A percentile compares a stretch with the other conserved stretches of the same genome.
Conservation (phyloP, 2,113 vertebrate species). For the Dipodomys ordii region DNA sequence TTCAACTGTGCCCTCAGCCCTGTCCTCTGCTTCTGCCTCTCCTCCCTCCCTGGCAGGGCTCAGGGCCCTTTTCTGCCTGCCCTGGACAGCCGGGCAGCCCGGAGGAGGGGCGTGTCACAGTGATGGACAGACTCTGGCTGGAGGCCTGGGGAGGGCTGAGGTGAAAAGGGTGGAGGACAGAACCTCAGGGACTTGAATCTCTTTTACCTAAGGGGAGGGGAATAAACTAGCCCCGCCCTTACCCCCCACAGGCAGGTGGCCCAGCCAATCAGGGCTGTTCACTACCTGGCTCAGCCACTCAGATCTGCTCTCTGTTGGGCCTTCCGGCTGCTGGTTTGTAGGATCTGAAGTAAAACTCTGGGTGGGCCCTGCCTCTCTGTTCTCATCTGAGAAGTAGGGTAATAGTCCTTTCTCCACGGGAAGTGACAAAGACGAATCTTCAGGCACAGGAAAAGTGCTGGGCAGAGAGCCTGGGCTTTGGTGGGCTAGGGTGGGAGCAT, state of each 20-base stretch:
- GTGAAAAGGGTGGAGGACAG: neutral
- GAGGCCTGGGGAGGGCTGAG: neutral
- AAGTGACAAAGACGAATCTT: neutral
- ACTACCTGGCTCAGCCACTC: too few species aligned
- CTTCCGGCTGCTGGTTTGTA: too few species aligned
- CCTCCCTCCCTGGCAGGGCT: conserved; percentile 30
- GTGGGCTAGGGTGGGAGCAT: neutral
- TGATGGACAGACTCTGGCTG: neutral
- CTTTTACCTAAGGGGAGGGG: too few species aligned
- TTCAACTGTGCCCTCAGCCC: conserved; percentile 64
- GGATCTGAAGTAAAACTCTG: too few species aligned
- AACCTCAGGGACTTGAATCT: too few species aligned
- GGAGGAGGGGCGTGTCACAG: too few species aligned
- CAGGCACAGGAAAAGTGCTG: neutral
- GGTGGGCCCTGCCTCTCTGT: neutral
- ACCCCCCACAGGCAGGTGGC: too few species aligned
- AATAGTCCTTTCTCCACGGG: neutral
- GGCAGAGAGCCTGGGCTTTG: neutral
- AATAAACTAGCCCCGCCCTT: too few species aligned
- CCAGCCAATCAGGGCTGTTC: too few species aligned
- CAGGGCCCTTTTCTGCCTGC: conserved; percentile 9
- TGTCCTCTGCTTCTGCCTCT: conserved; percentile 70
- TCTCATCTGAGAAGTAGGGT: neutral
- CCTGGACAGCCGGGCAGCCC: accelerated
- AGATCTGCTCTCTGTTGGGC: too few species aligned